Conservation (phyloP, 2,113 vertebrate species). For the Megalops atlanticus region DNA sequence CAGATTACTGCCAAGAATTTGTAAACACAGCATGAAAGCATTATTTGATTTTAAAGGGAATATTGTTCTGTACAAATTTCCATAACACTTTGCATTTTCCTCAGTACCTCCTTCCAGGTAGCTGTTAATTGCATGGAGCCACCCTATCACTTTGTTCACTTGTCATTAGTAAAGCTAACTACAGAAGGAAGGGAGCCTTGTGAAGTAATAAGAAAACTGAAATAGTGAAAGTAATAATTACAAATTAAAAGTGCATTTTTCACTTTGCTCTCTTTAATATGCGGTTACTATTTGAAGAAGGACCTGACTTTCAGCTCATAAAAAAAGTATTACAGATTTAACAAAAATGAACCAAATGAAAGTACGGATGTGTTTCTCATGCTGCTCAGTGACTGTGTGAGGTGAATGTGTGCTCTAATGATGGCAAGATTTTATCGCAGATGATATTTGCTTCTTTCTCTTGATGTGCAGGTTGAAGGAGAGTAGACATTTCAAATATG, state of each 20-base stretch:
- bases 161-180: neutral
- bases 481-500: too few relatives aligned
- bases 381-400: too few relatives aligned
- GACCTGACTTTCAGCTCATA: too few relatives aligned
- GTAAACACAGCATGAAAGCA: slow-evolving; percentile 15
- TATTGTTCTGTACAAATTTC: neutral
- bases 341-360: too few relatives aligned
- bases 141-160: neutral
- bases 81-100: neutral
- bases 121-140: neutral
- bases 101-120: neutral
- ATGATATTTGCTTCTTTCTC: too few relatives aligned
- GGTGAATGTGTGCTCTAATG: too few relatives aligned
- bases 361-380: too few relatives aligned
- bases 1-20: neutral
- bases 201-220: neutral
- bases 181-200: slow-evolving; percentile 2
- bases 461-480: too few relatives aligned
- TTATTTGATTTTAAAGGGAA: slow-evolving; percentile 19
- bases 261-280: too few relatives aligned
- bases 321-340: too few relatives aligned
- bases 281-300: too few relatives aligned
- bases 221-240: slow-evolving; percentile 7
- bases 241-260: neutral
- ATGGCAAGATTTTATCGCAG: too few relatives aligned